Evolutionary conservation across 2,113 vertebrate genomes (phyloP).

Genomic region (Aegithalos caudatus): DNA sequence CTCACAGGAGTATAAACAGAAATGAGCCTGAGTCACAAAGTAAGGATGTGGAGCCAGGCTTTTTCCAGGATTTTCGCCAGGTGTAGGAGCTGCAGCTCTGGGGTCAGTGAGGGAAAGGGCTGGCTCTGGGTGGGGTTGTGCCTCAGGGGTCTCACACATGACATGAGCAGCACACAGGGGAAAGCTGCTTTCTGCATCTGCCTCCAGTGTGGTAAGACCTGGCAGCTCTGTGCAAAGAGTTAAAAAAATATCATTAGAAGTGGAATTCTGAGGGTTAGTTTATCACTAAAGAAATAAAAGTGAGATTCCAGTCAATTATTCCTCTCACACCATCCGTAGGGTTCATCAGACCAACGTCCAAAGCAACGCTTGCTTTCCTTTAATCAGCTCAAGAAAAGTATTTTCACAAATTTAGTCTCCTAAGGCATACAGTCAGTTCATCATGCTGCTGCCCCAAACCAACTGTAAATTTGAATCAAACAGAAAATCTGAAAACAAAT

Average conservation of each 20-base stretch:
- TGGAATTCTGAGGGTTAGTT: neutral
- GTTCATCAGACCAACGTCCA: neutral
- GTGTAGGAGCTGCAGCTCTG: neutral
- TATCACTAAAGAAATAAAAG: neutral
- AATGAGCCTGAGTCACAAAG: neutral
- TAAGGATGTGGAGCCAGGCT: neutral
- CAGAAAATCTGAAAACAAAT: neutral
- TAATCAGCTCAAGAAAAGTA: neutral
- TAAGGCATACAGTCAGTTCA: neutral
- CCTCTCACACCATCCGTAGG: neutral
- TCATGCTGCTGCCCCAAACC: neutral
- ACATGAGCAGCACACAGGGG: neutral
- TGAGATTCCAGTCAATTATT: neutral
- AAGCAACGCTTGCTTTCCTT: neutral
- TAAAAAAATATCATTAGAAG: neutral
- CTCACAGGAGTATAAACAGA: conserved; percentile 15
- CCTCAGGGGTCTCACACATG: neutral
- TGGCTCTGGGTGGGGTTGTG: neutral
- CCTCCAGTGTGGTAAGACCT: neutral
- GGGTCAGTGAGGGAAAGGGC: neutral
- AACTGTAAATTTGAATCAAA: neutral
- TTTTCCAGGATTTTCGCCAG: conserved; percentile 23
- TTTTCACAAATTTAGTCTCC: neutral
- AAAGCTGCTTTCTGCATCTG: neutral
- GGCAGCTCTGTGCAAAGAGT: neutral